These are phyloP conservation scores for Semicossyphus pulcher DNA, from an alignment of 2,113 vertebrate genomes.

Conservation along the genomic window DNA sequence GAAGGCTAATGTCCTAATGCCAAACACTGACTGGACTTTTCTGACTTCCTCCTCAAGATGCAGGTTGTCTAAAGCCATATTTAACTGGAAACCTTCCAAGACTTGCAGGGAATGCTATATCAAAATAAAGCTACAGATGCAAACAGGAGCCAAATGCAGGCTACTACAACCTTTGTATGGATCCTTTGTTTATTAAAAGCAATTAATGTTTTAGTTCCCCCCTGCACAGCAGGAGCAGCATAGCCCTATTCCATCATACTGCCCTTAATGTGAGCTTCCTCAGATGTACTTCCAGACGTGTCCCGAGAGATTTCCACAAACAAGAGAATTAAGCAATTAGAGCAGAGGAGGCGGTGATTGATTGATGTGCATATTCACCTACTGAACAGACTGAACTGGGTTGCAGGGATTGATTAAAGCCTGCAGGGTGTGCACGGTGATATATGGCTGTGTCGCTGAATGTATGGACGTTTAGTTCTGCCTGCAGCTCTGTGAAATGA, in stretches of 20 bases:
- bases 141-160: background rate
- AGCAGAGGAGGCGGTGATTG: slow-evolving; percentile 58
- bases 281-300: slow-evolving; percentile 43
- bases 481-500: slow-evolving; percentile 65
- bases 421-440: slow-evolving; percentile 52
- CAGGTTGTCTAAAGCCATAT: background rate
- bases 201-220: slow-evolving; percentile 35
- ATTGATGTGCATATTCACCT: slow-evolving; percentile 65
- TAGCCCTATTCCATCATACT: slow-evolving; percentile 49
- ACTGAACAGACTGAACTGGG: slow-evolving; percentile 57
- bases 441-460: slow-evolving; percentile 55
- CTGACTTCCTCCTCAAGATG: background rate
- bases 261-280: slow-evolving; percentile 39
- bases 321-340: slow-evolving; percentile 71
- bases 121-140: background rate
- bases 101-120: background rate
- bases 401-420: slow-evolving; percentile 69
- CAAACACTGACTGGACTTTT: background rate
- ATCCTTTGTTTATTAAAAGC: slow-evolving; percentile 23
- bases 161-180: background rate
- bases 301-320: slow-evolving; percentile 49
- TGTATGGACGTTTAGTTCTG: slow-evolving; percentile 48
- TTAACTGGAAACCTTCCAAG: background rate
- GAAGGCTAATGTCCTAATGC: background rate
- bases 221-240: slow-evolving; percentile 24